Base-by-base conservation (phyloP, 2,797 vertebrate genomes). In the Limnodromus scolopaceus region DNA sequence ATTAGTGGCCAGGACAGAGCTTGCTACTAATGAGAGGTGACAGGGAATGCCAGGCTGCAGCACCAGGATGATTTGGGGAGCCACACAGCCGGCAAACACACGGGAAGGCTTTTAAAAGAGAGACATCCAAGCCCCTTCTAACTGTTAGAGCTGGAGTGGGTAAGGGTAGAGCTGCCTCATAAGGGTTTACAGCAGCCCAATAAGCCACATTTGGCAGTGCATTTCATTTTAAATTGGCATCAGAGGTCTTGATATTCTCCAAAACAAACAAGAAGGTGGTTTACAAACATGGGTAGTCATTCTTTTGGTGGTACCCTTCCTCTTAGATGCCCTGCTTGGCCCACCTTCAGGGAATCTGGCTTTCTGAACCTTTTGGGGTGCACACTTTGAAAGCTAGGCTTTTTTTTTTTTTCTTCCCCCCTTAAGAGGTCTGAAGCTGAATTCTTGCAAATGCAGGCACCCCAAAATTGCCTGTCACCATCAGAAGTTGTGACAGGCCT, bases 11-110 rank as follows among this genome's bases (percentile, higher is more conserved):
- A 17, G 25, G 15, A 8, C 11, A 64, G 38, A 84, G 70, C 23
- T 81, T 48, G 68, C 60, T 58, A 0, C 72, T 68, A 77, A 30
- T 13, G 60, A 92, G 46, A 69, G 25, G 16, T 34, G 64, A 6
- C 39, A 79, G 58, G 32, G 22, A 55, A 65, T 53, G 13, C 39
- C 34, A 48, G 39, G n/a, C 36, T 58, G 20, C 53, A 25, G 55
- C 2, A 5, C 22, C 39, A 23, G 0, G 0, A 27, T 5, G 30
- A 66, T 68, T 0, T 58, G 27, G 36, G 43, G 53, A 76, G 41
- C 24, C 83, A 72, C 65, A 63, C 28, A 75, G n/a, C 71, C 71
- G 45, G 22, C 6, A 41, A 65, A 84, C 8, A n/a, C 53, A 69
- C 25, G 75, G 34, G 71, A 60, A 34, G 20, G 66, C 23, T 95